Percentiles rank a stretch among this genome's conserved stretches.
Evolutionary conservation across 2,113 vertebrate species (phyloP).

Genomic region (Dascyllus trimaculatus): DNA sequence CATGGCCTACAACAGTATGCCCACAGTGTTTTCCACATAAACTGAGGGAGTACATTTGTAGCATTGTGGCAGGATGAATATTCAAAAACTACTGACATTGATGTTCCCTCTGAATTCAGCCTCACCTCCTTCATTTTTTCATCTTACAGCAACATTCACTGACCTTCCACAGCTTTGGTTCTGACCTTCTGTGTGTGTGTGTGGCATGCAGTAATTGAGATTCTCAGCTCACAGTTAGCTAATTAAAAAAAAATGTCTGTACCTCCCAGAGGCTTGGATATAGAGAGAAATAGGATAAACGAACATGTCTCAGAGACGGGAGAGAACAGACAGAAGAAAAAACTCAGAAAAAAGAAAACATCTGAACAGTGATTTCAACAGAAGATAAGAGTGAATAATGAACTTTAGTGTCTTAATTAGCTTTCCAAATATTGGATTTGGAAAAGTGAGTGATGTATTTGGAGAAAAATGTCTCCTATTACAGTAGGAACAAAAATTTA

Average conservation of each 20-base stretch:
- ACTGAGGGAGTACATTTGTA: not conserved
- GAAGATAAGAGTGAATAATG: not conserved
- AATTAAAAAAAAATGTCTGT: slow-evolving; percentile 70
- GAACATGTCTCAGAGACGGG: not conserved
- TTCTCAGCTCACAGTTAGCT: slow-evolving; percentile 67
- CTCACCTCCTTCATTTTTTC: not conserved
- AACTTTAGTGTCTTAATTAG: not conserved
- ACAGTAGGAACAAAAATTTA: not conserved
- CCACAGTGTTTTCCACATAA: too few species aligned
- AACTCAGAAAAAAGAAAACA: slow-evolving; percentile 38
- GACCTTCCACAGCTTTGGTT: slow-evolving; percentile 18
- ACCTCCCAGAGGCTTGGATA: slow-evolving; percentile 48
- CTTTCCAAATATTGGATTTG: not conserved
- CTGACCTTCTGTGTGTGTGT: slow-evolving; percentile 66
- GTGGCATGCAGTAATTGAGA: slow-evolving; percentile 70
- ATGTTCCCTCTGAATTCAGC: slow-evolving; percentile 3
- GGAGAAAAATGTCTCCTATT: not conserved
- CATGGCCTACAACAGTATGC: too few species aligned
- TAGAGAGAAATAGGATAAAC: slow-evolving; percentile 29
- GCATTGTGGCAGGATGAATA: slow-evolving; percentile 2
- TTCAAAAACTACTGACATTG: slow-evolving; percentile 18
- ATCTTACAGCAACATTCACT: not conserved
- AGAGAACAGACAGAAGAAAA: not conserved
- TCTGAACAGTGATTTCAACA: slow-evolving; percentile 29
- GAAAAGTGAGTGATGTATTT: not conserved